Conservation (phyloP, 1,140 invertebrate species). For the Pachyrhynchus sulphureomaculatus region DNA sequence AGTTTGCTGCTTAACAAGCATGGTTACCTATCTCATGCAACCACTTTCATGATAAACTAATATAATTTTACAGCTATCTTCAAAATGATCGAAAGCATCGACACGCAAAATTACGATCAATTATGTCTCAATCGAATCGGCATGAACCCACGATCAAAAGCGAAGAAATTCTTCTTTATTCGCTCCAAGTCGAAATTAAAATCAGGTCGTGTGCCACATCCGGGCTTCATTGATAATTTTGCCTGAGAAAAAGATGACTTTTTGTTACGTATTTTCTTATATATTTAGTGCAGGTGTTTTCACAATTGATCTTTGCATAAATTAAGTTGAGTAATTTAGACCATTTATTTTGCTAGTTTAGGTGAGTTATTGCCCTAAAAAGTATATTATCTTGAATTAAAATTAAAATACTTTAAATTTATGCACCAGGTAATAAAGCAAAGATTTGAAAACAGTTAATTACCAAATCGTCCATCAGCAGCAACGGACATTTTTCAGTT, state of each 20-base stretch:
- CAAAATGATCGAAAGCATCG: constrained; percentile 11
- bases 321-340: no score
- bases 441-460: no score
- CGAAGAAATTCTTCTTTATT: constrained; percentile 21
- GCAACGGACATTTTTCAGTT: no score
- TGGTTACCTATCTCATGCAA: constrained; percentile 6
- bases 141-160: constrained; percentile 20
- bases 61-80: constrained; percentile 14
- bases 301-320: no score
- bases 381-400: no score
- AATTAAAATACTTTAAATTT: no score
- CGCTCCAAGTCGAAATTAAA: constrained; percentile 13
- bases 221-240: constrained; percentile 17
- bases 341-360: no score
- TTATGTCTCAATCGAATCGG: constrained; percentile 26
- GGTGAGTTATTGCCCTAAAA: no score
- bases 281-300: constrained; percentile 11
- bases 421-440: no score
- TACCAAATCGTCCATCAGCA: no score
- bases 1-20: no score
- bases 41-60: constrained; percentile 10
- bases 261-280: constrained; percentile 5
- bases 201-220: constrained; percentile 19
- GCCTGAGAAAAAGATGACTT: constrained; percentile 7
- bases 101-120: constrained; percentile 27